A percentile compares a stretch with the other conserved stretches of the same genome.
Conservation (phyloP, 2,113 vertebrate genomes). For the Grallaria varia region DNA sequence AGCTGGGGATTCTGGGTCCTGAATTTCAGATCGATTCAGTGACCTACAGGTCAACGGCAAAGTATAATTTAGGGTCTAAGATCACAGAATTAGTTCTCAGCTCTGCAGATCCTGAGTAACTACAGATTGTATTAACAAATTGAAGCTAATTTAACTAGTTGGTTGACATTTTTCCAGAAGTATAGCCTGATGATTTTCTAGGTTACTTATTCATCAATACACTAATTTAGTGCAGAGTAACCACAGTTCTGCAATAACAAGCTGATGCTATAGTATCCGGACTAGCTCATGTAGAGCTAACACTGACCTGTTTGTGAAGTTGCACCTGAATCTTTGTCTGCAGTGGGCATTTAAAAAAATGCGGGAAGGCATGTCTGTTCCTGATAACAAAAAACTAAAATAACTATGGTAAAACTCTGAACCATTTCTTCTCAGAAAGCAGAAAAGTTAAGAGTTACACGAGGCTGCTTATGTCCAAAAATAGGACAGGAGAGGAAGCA, state of each 20-base stretch:
- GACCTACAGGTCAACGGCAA: not conserved
- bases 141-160: not conserved
- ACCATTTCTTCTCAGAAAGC: not conserved
- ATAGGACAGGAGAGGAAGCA: not conserved
- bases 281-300: not conserved
- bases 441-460: not conserved
- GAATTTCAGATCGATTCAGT: not conserved
- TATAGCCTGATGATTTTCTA: not conserved
- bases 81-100: not conserved
- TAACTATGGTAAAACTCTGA: not conserved
- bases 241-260: not conserved
- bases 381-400: not conserved
- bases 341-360: not conserved
- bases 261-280: not conserved
- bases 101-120: not conserved
- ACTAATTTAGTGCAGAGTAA: not conserved
- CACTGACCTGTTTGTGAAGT: not conserved
- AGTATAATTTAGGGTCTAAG: not conserved
- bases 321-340: not conserved
- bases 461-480: not conserved
- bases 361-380: not conserved
- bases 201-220: not conserved
- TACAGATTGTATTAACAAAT: not conserved
- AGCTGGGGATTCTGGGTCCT: not conserved
- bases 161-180: not conserved